phyloP scores from a whole-genome alignment of 2,888 invertebrate genomes.

The Hydropsyche betteni region DNA sequence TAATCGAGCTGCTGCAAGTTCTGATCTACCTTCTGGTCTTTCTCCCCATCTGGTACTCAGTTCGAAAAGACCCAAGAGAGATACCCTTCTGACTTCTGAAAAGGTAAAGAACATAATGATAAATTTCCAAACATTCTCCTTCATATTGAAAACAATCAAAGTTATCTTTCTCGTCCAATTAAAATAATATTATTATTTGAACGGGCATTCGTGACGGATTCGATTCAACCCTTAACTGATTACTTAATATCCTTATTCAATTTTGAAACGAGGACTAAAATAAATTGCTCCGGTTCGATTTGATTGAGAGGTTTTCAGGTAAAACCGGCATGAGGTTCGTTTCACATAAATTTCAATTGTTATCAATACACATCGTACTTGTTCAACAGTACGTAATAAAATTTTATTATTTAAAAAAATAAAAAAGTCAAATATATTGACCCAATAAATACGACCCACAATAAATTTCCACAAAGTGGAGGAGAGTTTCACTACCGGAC shows the following conservation, averaged over 20 bases:
- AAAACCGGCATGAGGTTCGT: not conserved
- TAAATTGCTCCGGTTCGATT: constrained; percentile 8
- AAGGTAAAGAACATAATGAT: too few species aligned
- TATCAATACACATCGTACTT: too few species aligned
- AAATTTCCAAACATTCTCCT: too few species aligned
- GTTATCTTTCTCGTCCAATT: too few species aligned
- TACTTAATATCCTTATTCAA: constrained; percentile 25
- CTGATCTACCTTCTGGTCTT: constrained; percentile 75
- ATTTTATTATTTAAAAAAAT: too few species aligned
- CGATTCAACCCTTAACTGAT: not conserved
- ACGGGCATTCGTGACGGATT: not conserved
- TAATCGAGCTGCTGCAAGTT: constrained; percentile 79
- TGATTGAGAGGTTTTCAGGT: constrained; percentile 3
- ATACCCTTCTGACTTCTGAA: constrained; percentile 62
- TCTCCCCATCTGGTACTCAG: constrained; percentile 72
- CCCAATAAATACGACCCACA: too few species aligned
- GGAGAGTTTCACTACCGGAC: too few species aligned
- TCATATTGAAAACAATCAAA: too few species aligned
- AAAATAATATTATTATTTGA: too few species aligned
- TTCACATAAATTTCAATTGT: constrained; percentile 1
- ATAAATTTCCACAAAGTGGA: too few species aligned
- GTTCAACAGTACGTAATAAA: too few species aligned
- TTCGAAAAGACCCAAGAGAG: constrained; percentile 83
- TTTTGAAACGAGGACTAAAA: constrained; percentile 5
- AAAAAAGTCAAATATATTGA: too few species aligned